Percentiles rank a stretch among this genome's conserved stretches.
phyloP scores from a whole-genome alignment of 2,888 invertebrate genomes.

The Heteromurus nitidus region DNA sequence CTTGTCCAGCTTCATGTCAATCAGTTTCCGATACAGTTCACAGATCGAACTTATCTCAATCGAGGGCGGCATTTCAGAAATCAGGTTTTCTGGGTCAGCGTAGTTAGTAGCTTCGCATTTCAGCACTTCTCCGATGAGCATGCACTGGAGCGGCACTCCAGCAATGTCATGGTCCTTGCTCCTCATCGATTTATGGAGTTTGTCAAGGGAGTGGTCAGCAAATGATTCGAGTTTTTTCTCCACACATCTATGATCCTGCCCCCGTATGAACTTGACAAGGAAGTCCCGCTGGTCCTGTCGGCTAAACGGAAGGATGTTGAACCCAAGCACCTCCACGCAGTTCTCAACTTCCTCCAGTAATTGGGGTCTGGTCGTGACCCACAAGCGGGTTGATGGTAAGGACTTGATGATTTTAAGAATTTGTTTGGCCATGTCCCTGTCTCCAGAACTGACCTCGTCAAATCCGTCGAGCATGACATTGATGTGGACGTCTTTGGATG shows the following conservation, averaged over 20 bases:
- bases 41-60: neutral
- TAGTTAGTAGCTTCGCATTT: neutral
- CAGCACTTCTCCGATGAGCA: neutral
- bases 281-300: neutral
- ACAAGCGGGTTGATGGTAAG: neutral
- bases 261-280: neutral
- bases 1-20: neutral
- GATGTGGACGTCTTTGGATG: too few species aligned
- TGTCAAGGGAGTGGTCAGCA: neutral
- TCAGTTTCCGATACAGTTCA: neutral
- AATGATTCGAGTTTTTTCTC: neutral
- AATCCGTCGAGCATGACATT: too few species aligned
- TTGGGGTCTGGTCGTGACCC: neutral
- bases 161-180: neutral
- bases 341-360: neutral
- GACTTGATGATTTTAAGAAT: too few species aligned
- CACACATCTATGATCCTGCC: neutral
- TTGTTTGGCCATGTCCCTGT: too few species aligned
- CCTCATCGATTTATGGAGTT: neutral
- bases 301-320: neutral
- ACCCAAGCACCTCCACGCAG: neutral
- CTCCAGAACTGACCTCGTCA: too few species aligned
- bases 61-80: too few species aligned
- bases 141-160: slow-evolving; percentile 5
- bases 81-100: neutral